Percentiles rank a stretch among this genome's conserved stretches.
Conservation (phyloP, 1,140 invertebrate species). For the Nephila pilipes region DNA sequence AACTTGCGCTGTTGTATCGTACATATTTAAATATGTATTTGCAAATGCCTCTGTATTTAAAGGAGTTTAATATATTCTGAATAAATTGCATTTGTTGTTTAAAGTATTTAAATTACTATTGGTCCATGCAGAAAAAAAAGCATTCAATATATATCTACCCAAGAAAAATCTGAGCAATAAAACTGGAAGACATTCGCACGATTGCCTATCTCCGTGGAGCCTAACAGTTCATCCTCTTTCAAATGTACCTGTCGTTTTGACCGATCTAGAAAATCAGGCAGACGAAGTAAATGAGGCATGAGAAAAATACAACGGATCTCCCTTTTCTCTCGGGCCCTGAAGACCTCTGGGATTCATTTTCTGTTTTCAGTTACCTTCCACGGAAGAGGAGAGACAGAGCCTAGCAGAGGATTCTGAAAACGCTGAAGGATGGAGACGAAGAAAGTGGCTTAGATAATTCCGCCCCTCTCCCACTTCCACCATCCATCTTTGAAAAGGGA, state of each 20-base stretch:
- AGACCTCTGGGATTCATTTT: background rate
- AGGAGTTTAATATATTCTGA: no score
- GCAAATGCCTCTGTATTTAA: no score
- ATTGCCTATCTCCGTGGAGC: no score
- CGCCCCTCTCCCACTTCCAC: background rate
- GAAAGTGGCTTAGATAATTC: slow-evolving; percentile 61
- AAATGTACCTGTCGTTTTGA: slow-evolving; percentile 23
- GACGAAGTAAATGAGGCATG: background rate
- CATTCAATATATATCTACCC: background rate
- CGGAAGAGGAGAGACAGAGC: background rate
- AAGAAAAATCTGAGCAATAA: background rate
- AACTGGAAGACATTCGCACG: background rate
- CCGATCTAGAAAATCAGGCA: background rate
- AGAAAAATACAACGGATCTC: background rate
- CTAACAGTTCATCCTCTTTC: background rate
- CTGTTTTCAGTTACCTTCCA: background rate
- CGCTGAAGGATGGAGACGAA: slow-evolving; percentile 6
- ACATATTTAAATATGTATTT: no score
- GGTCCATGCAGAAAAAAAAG: no score
- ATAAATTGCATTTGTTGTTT: no score
- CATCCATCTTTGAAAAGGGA: background rate
- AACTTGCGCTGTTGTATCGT: no score
- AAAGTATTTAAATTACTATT: no score
- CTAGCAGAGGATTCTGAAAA: background rate
- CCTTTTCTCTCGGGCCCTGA: background rate